Evolutionary conservation across 2,797 vertebrate species (phyloP), one percentile per base, ranked within the genome.

Genomic region (Fundulus diaphanus): DNA sequence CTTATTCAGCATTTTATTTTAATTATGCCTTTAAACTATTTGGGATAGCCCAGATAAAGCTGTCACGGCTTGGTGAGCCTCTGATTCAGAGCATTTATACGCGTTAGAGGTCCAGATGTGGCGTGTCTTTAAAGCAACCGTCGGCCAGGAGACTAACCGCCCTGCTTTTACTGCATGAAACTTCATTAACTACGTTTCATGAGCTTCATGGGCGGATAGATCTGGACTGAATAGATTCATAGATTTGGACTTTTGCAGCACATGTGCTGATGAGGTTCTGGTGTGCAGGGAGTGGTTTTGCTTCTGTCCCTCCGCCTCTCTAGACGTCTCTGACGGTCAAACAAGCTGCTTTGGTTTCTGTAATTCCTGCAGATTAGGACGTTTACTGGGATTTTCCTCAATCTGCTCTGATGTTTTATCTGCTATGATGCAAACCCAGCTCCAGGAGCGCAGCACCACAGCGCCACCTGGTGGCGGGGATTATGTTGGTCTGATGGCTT

Each of bases 391-490:
- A 74, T 74, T 78, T 82, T 76, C 84, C 81, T 87, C 72, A 84
- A 76, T 88, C 70, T n/a, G n/a, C n/a, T n/a, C n/a, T n/a, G n/a
- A n/a, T n/a, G 82, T 8, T 81, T 86, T 85, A 59, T 77, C 82
- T 85, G 46, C 71, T 16, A 74, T 72, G 61, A 3, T 48, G 24
- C 49, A 8, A 29, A 35, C 0, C 0, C 3, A 63, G 42, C 31
- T 56, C 24, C 33, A 0, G n/a, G 57, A 4, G 7, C 18, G 15
- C 27, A 59, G 57, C 73, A 24, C 91, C 85, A 93, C 91, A 95
- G 83, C 91, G 88, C 91, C 94, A 92, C 63, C 92, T 85, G 74
- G 87, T 89, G 93, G 73, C 37, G 0, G 40, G 48, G 0, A 16
- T 18, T 5, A 27, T 9, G 31, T n/a, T 40, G 27, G 0, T 35